phyloP scores from a whole-genome alignment of 2,113 vertebrate genomes.

The Tetrao urogallus region DNA sequence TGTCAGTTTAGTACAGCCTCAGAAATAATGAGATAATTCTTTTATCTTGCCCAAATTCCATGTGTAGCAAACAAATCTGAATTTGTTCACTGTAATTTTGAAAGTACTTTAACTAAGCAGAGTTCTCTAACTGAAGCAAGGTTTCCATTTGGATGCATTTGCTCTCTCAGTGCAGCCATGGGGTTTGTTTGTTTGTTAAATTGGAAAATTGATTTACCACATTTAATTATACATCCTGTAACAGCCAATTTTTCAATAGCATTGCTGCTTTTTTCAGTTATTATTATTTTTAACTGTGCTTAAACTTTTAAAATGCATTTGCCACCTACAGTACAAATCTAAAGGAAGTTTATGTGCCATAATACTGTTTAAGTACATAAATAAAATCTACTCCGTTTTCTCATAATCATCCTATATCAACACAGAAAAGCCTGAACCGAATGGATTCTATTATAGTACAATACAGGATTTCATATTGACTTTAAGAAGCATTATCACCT shows the following conservation, averaged over 20 bases:
- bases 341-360: constrained; percentile 70
- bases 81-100: background rate
- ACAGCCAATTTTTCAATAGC: constrained; percentile 17
- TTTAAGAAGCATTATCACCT: constrained; percentile 83
- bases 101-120: background rate
- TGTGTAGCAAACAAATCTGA: background rate
- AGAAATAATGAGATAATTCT: background rate
- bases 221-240: constrained; percentile 23
- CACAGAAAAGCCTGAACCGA: constrained; percentile 63
- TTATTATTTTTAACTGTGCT: background rate
- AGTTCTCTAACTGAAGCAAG: background rate
- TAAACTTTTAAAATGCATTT: constrained; percentile 31
- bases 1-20: background rate
- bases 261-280: background rate
- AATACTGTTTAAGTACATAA: constrained; percentile 67
- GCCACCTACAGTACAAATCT: background rate
- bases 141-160: background rate
- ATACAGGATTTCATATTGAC: constrained; percentile 77
- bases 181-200: background rate
- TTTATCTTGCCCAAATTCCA: background rate
- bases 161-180: background rate
- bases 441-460: constrained; percentile 72
- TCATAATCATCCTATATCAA: constrained; percentile 63
- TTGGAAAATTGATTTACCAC: background rate
- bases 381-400: constrained; percentile 73